phyloP scores from a whole-genome alignment of 2,113 vertebrate species.

The Rattus rattus region DNA sequence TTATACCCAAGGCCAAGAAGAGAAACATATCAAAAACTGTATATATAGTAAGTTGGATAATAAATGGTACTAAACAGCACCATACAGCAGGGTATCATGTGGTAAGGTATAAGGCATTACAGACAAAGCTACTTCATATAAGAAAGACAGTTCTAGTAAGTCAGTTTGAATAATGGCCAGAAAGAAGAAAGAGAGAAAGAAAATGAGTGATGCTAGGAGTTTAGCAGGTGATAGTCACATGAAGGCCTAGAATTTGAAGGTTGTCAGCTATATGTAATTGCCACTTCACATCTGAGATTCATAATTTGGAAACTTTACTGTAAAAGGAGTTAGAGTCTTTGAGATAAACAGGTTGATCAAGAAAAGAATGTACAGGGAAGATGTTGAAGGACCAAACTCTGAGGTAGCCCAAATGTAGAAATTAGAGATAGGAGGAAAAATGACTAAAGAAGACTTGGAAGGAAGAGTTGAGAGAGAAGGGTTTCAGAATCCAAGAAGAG shows the following conservation, averaged over 20 bases:
- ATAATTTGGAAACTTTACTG: background rate
- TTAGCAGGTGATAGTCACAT: background rate
- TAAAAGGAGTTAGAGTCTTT: background rate
- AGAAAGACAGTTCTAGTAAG: background rate
- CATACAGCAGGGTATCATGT: background rate
- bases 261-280: background rate
- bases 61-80: background rate
- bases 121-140: background rate
- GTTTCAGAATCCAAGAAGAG: background rate
- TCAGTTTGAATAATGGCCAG: background rate
- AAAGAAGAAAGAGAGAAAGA: background rate
- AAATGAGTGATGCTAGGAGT: background rate
- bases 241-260: background rate
- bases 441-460: background rate
- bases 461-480: background rate
- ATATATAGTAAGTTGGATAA: background rate
- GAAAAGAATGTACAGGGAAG: background rate
- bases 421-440: background rate
- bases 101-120: background rate
- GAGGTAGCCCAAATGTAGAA: background rate
- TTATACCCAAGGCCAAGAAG: background rate
- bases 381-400: background rate
- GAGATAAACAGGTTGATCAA: background rate
- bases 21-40: background rate
- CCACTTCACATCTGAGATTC: background rate